Evolutionary conservation across 2,797 vertebrate genomes (phyloP).

Genomic region (Bucorvus abyssinicus): DNA sequence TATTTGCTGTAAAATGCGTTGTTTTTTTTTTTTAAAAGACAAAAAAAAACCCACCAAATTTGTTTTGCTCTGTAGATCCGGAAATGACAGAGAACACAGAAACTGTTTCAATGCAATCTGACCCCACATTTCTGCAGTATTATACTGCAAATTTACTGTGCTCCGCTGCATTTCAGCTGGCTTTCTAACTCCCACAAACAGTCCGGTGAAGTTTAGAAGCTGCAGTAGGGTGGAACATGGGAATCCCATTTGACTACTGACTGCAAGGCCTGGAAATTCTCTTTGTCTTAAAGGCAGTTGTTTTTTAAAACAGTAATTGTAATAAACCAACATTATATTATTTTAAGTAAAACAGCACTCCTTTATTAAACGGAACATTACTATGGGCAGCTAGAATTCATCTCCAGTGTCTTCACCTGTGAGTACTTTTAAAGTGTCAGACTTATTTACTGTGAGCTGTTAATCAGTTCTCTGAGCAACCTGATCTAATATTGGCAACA

Average conservation of each 20-base stretch:
- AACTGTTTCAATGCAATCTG: not conserved
- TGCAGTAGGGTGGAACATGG: not conserved
- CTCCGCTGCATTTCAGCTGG: not conserved
- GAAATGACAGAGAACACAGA: not conserved
- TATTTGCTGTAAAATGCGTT: not conserved
- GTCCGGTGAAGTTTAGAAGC: not conserved
- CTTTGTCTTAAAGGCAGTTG: not conserved
- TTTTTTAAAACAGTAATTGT: not conserved
- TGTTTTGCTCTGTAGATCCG: not conserved
- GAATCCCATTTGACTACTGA: not conserved
- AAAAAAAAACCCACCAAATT: not conserved
- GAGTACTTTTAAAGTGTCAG: not conserved
- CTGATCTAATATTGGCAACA: not conserved
- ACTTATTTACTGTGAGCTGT: not conserved
- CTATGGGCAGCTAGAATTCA: not conserved
- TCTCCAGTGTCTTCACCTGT: not conserved
- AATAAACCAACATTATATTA: not conserved
- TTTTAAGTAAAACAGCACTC: not conserved
- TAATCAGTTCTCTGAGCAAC: not conserved
- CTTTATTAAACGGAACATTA: not conserved
- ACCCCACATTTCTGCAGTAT: not conserved
- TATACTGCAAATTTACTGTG: not conserved
- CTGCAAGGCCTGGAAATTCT: not conserved
- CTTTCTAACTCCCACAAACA: not conserved
- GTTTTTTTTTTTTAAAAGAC: not conserved